Base-by-base conservation (phyloP, 2,888 invertebrate species). In the Dione juno region DNA sequence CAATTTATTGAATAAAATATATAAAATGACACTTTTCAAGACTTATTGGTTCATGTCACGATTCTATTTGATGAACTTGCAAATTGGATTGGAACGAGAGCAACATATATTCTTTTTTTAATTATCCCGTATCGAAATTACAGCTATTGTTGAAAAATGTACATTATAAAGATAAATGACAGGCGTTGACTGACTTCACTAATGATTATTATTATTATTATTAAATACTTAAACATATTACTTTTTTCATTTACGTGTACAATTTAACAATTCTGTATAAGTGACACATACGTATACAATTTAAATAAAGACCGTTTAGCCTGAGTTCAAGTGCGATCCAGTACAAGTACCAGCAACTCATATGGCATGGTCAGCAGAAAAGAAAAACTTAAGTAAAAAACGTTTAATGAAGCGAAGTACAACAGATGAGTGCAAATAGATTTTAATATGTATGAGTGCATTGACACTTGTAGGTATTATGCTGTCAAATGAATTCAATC, bases 401-500 rank as follows among this genome's bases (percentile, higher is more conserved):
- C 75, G 74, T 78, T 76, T 77, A 78, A 78, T 77, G 76, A 77
- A 77, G 75, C 75, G 71, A 74, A 78, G 75, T 79, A 76, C 77
- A 77, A 77, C 75, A 78, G 76, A 76, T 76, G 75, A 77, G 76
- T 75, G 76, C 78, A 78, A 80, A 80, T 80, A 79, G 77, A 80
- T 79, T 80, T 80, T 79, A 81, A 80, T 80, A 80, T 78, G 77
- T 77, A 78, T 75, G 80, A 78, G 80, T 77, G 76, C 80, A 78
- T 78, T 79, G 79, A 79, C 76, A 75, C 78, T 77, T 76, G 61
- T 70, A 70, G 70, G 64, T 70, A 68, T 67, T 48, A 11, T 40
- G 37, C 61, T 14, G 37, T 21, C 69, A 69, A 19, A 61, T 43
- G 71, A 76, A 67, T 70, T 70, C 59, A 66, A 72, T 74, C 71